Evolutionary conservation across 2,797 vertebrate species (phyloP), one percentile per base, ranked within the genome.

Genomic region (Mastacembelus armatus): DNA sequence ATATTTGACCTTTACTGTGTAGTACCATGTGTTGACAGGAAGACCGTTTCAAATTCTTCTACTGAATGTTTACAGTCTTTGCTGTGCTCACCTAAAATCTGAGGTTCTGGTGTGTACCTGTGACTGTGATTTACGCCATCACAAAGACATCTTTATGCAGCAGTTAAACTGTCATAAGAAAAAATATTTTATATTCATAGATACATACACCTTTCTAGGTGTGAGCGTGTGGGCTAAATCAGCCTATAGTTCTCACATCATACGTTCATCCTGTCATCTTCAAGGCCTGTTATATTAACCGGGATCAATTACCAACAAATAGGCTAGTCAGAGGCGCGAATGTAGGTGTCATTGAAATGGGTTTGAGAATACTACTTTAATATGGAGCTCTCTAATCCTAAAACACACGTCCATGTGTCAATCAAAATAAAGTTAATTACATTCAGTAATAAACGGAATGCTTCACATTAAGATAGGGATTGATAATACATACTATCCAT

Each of bases 371-470:
- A 10, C 1, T 10, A 16, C 10, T 15, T n/a, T 51, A n/a, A 45
- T 18, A 29, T 3, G 1, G n/a, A n/a, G 7, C 3, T 2, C 6
- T 10, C 3, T 19, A 1, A 5, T 5, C 0, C 1, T 11, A 12
- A 16, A 42, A 19, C 5, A 30, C 19, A 58, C 36, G 5, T 19
- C 3, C 8, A 4, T 15, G 33, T 21, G 9, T 15, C 18, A 14
- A 10, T 10, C 7, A 7, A 7, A 11, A 10, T 3, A n/a, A 22
- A 10, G 12, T 30, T 6, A 1, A n/a, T 7, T 7, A 18, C 6
- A 15, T n/a, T 9, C 11, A 19, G 14, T 10, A 7, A 0, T 15
- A 10, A 9, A 16, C 1, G 2, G 0, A 15, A 7, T 4, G 7
- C 2, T 18, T 0, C 3, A 5, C 10, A 26, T 36, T 14, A 19